A percentile compares a stretch with the other conserved stretches of the same genome.
phyloP scores from a whole-genome alignment of 2,888 invertebrate genomes.

The Halocaridina rubra region DNA sequence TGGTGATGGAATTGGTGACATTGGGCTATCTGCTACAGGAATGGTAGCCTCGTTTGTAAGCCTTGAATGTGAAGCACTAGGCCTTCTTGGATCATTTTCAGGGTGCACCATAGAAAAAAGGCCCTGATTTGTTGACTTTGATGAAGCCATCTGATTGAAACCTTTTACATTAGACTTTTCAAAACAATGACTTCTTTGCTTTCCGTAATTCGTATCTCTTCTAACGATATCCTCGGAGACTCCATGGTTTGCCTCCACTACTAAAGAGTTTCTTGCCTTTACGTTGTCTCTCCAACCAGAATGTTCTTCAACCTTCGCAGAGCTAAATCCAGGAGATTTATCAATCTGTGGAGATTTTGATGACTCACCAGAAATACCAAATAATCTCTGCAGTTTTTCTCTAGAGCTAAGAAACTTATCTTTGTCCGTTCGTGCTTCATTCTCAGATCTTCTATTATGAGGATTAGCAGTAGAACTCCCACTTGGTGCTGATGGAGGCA shows the following conservation, averaged over 20 bases:
- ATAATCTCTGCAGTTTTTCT: conserved; percentile 49
- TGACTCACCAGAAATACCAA: conserved; percentile 32
- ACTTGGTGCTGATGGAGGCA: conserved; percentile 39
- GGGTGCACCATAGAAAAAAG: background rate
- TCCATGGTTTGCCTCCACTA: background rate
- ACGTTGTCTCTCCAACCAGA: conserved; percentile 32
- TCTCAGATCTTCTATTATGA: background rate
- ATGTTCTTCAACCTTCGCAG: background rate
- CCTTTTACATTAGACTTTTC: background rate
- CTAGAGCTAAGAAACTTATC: conserved; percentile 44
- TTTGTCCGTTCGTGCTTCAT: background rate
- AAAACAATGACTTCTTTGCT: background rate
- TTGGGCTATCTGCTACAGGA: conserved; percentile 7
- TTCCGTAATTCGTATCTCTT: background rate
- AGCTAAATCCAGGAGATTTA: background rate
- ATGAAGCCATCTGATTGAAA: background rate
- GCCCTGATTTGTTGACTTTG: background rate
- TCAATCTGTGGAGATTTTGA: background rate
- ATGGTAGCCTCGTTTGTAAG: background rate
- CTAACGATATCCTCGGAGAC: background rate
- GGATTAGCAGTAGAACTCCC: background rate
- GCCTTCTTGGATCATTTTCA: background rate
- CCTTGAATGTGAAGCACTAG: background rate
- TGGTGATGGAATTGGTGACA: conserved; percentile 27
- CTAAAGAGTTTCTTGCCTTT: conserved; percentile 18